Evolutionary conservation across 2,888 invertebrate genomes (phyloP).

Genomic region (Prenolepis imparis): DNA sequence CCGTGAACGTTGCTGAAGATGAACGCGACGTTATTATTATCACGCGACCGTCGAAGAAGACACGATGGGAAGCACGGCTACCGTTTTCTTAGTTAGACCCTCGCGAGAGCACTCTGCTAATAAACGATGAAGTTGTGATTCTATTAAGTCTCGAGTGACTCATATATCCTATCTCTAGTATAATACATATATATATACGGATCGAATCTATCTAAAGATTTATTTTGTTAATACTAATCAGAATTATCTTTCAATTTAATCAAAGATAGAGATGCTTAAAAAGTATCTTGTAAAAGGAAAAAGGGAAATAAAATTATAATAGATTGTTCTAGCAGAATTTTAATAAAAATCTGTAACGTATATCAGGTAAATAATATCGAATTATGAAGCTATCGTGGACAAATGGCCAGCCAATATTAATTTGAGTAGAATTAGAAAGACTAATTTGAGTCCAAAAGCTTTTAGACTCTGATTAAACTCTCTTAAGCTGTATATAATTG

Average conservation of each 20-base stretch:
- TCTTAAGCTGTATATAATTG: not conserved
- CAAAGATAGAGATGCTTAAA: not conserved
- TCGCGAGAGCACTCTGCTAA: not conserved
- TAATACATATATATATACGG: not conserved
- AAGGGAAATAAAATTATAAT: not conserved
- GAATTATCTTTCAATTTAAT: not conserved
- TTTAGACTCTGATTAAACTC: slow-evolving; percentile 15
- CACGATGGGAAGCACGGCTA: not conserved
- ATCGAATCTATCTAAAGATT: not conserved
- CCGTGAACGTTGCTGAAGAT: slow-evolving; percentile 11
- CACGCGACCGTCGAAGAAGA: not conserved
- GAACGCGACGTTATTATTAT: slow-evolving; percentile 37
- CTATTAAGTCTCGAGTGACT: slow-evolving; percentile 16
- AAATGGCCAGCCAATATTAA: not conserved
- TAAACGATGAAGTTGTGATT: slow-evolving; percentile 31
- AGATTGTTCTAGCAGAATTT: not conserved
- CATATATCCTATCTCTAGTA: not conserved
- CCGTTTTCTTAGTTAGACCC: not conserved
- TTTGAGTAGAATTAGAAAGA: not conserved
- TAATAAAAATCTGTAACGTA: no score
- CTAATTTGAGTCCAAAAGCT: not conserved
- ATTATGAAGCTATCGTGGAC: not conserved
- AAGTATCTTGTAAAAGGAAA: no score
- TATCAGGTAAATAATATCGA: not conserved
- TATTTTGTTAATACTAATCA: not conserved